phyloP scores from a whole-genome alignment of 2,113 vertebrate genomes.

The Pseudorectes ferrugineus region DNA sequence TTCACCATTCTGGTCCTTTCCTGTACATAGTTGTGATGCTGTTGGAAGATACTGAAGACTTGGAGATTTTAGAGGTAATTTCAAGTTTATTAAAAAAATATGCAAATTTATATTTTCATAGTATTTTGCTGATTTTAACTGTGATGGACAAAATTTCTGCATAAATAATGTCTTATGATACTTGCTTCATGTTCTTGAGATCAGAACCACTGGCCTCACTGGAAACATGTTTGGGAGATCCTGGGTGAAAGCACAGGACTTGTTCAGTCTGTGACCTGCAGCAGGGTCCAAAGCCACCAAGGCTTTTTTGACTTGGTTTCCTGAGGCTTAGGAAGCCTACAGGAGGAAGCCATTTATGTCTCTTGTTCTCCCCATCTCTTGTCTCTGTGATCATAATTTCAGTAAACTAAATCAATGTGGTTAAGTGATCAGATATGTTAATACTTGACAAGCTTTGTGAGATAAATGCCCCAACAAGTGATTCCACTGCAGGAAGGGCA shows the following conservation, averaged over 20 bases:
- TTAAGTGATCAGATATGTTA: background rate
- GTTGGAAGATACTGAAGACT: background rate
- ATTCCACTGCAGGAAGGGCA: background rate
- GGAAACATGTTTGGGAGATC: background rate
- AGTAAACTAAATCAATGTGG: background rate
- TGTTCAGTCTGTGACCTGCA: background rate
- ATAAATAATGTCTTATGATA: background rate
- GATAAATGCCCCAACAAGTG: accelerated
- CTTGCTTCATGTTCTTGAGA: background rate
- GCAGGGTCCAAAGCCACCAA: background rate
- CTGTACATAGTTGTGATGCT: background rate
- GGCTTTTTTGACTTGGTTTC: background rate
- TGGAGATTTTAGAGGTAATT: background rate
- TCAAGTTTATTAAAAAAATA: background rate
- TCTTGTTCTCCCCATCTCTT: background rate
- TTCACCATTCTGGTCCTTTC: background rate
- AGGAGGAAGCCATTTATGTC: background rate
- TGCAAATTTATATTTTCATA: background rate
- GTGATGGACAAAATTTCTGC: background rate
- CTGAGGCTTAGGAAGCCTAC: background rate
- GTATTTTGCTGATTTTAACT: background rate
- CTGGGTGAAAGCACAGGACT: background rate
- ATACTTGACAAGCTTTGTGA: background rate
- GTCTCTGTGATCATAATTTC: background rate
- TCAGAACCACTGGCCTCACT: background rate